phyloP scores from a whole-genome alignment of 2,797 vertebrate species.

The Esox masquinongy region DNA sequence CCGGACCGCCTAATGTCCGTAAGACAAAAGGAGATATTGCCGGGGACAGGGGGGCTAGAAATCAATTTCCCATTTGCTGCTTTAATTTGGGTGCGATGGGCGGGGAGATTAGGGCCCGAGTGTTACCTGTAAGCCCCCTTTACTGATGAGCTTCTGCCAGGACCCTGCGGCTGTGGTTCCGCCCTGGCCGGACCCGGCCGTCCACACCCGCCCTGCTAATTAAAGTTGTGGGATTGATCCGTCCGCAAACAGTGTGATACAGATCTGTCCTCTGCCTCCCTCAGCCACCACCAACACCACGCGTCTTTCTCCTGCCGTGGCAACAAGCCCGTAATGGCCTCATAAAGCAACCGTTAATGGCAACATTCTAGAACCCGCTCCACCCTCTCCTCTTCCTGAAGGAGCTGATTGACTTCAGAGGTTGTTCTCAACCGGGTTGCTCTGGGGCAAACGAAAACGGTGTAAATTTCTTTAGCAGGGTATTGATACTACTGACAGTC shows the following conservation, averaged over 20 bases:
- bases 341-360: slow-evolving; percentile 68
- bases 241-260: slow-evolving; percentile 76
- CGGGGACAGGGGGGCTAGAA: slow-evolving; percentile 77
- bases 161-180: slow-evolving; percentile 32
- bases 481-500: slow-evolving; percentile 7
- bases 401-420: not conserved
- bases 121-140: slow-evolving; percentile 78
- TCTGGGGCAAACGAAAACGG: not conserved
- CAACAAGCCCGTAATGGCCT: slow-evolving; percentile 70
- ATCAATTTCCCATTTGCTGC: slow-evolving; percentile 88
- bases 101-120: slow-evolving; percentile 78
- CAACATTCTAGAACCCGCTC: not conserved
- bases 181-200: slow-evolving; percentile 45
- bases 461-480: not conserved
- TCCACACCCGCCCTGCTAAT: slow-evolving; percentile 77
- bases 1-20: slow-evolving; percentile 81
- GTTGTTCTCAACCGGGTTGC: not conserved
- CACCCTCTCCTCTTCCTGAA: not conserved
- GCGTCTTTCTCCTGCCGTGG: slow-evolving; percentile 49
- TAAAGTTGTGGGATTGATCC: slow-evolving; percentile 84
- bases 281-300: slow-evolving; percentile 52
- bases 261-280: slow-evolving; percentile 82
- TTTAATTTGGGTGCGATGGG: slow-evolving; percentile 84
- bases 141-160: slow-evolving; percentile 77
- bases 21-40: slow-evolving; percentile 87